A percentile compares a stretch with the other conserved stretches of the same genome.
Conservation (phyloP, 2,797 vertebrate genomes). For the Peromyscus attwateri region DNA sequence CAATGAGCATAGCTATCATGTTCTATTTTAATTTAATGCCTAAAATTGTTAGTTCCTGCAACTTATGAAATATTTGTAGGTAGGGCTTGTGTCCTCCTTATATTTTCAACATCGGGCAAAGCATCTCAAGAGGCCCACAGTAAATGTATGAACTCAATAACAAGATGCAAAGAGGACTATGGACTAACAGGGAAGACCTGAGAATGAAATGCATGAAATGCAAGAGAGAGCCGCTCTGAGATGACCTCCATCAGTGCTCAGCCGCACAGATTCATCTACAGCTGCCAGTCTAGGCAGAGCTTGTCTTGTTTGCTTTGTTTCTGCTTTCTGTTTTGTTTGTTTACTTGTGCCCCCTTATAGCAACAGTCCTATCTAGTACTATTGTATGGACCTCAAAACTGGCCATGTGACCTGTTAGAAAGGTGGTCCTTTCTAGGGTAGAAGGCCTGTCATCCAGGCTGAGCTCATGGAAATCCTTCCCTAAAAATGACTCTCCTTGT, state of each 20-base stretch:
- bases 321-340: not conserved
- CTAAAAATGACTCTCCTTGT: not conserved
- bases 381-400: not conserved
- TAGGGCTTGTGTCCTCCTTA: not conserved
- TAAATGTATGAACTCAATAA: not conserved
- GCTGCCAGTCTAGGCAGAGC: not conserved
- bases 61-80: not conserved
- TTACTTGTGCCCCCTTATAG: not conserved
- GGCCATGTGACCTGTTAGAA: not conserved
- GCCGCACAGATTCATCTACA: not conserved
- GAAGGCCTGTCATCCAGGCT: not conserved
- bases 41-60: conserved; percentile 37
- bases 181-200: not conserved
- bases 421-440: not conserved
- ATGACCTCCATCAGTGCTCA: not conserved
- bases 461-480: not conserved
- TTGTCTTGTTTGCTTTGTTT: not conserved
- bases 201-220: not conserved
- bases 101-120: not conserved
- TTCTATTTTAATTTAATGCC: conserved; percentile 51
- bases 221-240: not conserved
- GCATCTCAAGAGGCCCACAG: not conserved
- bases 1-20: not conserved
- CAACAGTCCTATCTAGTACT: not conserved
- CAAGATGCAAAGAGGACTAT: not conserved